phyloP scores from a whole-genome alignment of 2,888 invertebrate species.

The Petrolisthes cinctipes region DNA sequence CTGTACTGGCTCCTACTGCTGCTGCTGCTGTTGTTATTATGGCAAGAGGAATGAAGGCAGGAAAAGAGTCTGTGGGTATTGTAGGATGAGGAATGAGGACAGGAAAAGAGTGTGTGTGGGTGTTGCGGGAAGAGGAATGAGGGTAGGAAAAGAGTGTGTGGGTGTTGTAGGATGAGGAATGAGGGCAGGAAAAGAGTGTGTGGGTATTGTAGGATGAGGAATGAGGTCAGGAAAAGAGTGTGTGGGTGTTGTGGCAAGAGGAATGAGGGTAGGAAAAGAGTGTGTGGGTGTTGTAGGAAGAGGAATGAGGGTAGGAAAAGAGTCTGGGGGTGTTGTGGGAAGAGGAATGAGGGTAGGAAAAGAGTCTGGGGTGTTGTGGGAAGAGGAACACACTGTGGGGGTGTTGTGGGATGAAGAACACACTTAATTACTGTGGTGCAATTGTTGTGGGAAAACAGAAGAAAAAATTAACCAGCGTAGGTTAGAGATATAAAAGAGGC shows the following conservation, averaged over 20 bases:
- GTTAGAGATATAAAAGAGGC: background rate
- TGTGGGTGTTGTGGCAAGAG: background rate
- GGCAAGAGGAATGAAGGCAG: background rate
- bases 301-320: background rate
- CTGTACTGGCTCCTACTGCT: background rate
- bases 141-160: no score
- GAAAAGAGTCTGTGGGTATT: background rate
- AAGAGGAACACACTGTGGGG: background rate
- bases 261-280: background rate
- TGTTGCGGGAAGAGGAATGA: no score
- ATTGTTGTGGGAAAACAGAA: background rate
- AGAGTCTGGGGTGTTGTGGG: background rate
- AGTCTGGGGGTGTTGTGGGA: background rate
- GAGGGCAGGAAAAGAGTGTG: no score
- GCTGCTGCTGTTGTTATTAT: background rate
- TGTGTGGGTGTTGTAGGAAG: background rate
- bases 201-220: no score
- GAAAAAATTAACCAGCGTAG: background rate
- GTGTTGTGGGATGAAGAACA: background rate
- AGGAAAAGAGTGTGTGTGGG: background rate
- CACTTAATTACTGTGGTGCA: background rate
- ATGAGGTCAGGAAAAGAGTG: no score
- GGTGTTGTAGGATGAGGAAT: no score
- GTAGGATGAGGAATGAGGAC: no score
- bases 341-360: background rate